These are phyloP conservation scores for Bimastos eiseni DNA, from an alignment of 2,888 invertebrate species.

Conservation along the genomic window DNA sequence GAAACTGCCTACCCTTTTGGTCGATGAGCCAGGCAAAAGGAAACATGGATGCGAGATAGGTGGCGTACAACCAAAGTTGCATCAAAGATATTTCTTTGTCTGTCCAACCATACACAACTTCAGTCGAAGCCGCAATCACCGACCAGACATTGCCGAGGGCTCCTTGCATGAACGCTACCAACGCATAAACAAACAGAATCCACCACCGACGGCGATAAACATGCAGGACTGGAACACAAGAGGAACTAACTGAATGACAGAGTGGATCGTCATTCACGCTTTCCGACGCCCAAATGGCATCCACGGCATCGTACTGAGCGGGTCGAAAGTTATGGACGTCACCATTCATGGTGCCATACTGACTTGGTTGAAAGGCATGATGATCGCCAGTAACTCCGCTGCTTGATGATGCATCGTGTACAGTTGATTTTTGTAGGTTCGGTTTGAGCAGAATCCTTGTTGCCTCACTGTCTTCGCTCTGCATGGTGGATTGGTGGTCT, in stretches of 20 bases:
- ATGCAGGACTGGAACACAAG: conserved; percentile 5
- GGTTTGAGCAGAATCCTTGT: neutral
- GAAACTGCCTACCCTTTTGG: conserved; percentile 37
- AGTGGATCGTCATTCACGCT: neutral
- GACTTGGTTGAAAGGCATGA: too few relatives aligned
- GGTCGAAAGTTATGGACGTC: neutral
- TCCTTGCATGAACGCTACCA: conserved; percentile 43
- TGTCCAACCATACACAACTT: conserved; percentile 43
- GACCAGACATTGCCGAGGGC: conserved; percentile 40
- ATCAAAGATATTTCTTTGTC: conserved; percentile 42
- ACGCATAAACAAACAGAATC: conserved; percentile 40
- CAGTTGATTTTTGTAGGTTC: neutral
- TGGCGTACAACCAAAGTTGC: conserved; percentile 42
- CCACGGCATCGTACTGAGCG: neutral
- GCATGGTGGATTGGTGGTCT: neutral
- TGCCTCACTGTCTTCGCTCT: neutral
- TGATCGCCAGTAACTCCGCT: neutral
- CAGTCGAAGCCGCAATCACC: conserved; percentile 42
- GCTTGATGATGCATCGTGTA: neutral
- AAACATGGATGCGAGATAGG: conserved; percentile 40
- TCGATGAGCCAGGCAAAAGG: conserved; percentile 43
- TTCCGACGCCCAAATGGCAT: neutral
- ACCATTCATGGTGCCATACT: neutral
- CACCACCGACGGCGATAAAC: conserved; percentile 44
- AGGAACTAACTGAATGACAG: neutral